These are phyloP conservation scores for Gallinago paraguaiae DNA, from an alignment of 2,113 vertebrate genomes.

Conservation along the genomic window DNA sequence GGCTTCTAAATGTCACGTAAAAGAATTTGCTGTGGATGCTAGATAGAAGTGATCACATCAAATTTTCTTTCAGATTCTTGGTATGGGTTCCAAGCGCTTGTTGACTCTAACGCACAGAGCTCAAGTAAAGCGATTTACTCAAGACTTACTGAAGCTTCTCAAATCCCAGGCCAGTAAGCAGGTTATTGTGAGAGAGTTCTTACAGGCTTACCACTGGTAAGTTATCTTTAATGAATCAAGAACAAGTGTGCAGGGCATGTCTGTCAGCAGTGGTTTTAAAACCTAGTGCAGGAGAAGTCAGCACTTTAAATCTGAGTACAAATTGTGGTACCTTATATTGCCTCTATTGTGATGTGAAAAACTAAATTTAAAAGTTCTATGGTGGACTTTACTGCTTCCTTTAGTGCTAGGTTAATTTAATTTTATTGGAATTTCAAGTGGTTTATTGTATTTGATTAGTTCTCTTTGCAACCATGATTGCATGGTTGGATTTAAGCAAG, in stretches of 20 bases:
- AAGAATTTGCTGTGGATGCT: neutral
- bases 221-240: conserved; percentile 41
- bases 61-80: conserved; percentile 85
- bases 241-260: neutral
- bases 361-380: neutral
- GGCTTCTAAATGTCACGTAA: neutral
- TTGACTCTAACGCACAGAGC: conserved; percentile 94
- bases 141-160: conserved; percentile 94
- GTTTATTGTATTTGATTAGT: neutral
- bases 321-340: neutral
- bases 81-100: conserved; percentile 92
- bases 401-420: neutral
- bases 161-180: conserved; percentile 98
- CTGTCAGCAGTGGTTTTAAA: neutral
- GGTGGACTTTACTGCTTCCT: neutral
- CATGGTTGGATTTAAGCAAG: neutral
- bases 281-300: neutral
- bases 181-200: conserved; percentile 90
- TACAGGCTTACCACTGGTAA: conserved; percentile 97
- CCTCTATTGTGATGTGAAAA: neutral
- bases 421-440: neutral
- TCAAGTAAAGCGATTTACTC: conserved; percentile 96
- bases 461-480: neutral
- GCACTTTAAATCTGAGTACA: neutral
- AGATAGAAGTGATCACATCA: neutral